Percentiles rank a stretch among this genome's conserved stretches.
phyloP scores from a whole-genome alignment of 2,888 invertebrate species.

The Habrosyne pyritoides region DNA sequence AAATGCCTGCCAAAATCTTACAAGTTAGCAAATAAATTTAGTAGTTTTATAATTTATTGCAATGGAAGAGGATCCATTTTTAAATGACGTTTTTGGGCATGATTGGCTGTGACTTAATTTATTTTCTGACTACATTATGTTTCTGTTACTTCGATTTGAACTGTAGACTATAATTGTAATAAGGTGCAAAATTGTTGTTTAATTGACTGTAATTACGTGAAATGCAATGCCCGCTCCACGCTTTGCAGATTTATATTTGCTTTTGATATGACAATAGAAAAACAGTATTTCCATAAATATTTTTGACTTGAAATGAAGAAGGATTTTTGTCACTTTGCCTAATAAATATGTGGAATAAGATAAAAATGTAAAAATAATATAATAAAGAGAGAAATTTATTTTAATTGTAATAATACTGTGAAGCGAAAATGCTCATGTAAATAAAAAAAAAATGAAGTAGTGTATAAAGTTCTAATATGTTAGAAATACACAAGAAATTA shows the following conservation, averaged over 20 bases:
- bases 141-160: not conserved
- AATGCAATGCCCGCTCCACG: not conserved
- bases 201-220: not conserved
- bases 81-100: not conserved
- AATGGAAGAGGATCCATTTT: not conserved
- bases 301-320: constrained; percentile 1
- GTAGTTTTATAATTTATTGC: not conserved
- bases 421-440: constrained; percentile 82
- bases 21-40: not conserved
- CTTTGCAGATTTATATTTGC: not conserved
- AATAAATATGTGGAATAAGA: constrained; percentile 63
- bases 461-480: constrained; percentile 80
- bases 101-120: constrained; percentile 4
- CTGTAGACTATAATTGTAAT: not conserved
- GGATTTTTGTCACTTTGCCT: constrained; percentile 75
- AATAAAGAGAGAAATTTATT: constrained; percentile 79
- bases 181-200: not conserved
- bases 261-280: not conserved
- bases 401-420: constrained; percentile 79
- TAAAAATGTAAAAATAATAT: constrained; percentile 74
- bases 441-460: constrained; percentile 73
- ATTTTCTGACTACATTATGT: not conserved
- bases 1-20: not conserved
- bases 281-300: not conserved
- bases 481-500: constrained; percentile 77